Conservation (phyloP, 1,140 invertebrate species). For the Brachionus koreanus region DNA sequence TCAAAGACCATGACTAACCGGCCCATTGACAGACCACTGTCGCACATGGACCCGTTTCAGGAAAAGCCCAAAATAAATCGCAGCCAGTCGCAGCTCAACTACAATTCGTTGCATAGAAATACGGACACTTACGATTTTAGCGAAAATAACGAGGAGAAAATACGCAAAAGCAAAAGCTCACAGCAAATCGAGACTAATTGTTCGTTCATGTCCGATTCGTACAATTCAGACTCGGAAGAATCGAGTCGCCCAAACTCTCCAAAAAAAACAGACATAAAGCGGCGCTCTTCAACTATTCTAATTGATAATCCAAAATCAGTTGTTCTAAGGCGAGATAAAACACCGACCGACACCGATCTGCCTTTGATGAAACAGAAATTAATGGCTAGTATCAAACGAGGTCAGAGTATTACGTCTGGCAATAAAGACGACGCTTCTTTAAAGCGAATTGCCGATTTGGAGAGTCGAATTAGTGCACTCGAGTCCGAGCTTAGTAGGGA, state of each 20-base stretch:
- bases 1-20: neutral
- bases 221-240: neutral
- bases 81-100: slow-evolving; percentile 6
- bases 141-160: neutral
- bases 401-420: neutral
- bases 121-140: neutral
- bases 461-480: neutral
- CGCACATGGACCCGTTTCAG: neutral
- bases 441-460: neutral
- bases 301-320: slow-evolving; percentile 8
- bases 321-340: neutral
- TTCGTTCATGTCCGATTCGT: slow-evolving; percentile 14
- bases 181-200: neutral
- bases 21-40: neutral
- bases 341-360: neutral
- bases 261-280: neutral
- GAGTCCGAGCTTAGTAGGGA: neutral
- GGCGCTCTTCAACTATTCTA: neutral
- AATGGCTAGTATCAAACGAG: neutral
- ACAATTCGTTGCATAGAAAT: neutral
- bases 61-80: slow-evolving; percentile 11
- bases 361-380: slow-evolving; percentile 9
- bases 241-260: neutral
- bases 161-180: neutral
- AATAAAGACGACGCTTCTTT: neutral